phyloP scores from a whole-genome alignment of 2,797 vertebrate genomes.

The Paramormyrops hopkinsi region DNA sequence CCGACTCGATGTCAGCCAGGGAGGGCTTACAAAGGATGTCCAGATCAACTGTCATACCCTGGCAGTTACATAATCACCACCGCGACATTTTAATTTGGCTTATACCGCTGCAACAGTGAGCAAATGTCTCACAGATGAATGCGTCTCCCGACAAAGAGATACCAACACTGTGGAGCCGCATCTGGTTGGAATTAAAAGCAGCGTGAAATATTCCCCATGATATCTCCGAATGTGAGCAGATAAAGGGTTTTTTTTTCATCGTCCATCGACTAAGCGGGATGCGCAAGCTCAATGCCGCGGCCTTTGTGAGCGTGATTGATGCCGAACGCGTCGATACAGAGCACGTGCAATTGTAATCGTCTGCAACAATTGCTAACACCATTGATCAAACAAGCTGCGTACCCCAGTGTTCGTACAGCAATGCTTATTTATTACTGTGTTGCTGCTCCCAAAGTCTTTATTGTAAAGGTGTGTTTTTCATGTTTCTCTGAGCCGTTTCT shows the following conservation, averaged over 20 bases:
- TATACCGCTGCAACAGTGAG: background rate
- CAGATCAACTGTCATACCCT: background rate
- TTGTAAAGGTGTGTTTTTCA: conserved; percentile 4
- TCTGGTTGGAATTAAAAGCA: background rate
- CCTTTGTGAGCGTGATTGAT: background rate
- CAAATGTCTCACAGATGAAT: background rate
- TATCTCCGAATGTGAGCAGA: background rate
- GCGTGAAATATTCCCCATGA: conserved; percentile 2
- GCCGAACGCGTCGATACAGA: background rate
- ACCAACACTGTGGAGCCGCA: background rate
- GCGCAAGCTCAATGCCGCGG: background rate
- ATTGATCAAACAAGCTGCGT: background rate
- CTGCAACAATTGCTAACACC: background rate
- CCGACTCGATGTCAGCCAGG: background rate
- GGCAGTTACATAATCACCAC: background rate
- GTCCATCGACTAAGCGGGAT: background rate
- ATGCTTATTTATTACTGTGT: background rate
- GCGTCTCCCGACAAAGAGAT: background rate
- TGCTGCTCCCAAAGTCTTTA: background rate
- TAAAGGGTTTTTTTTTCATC: conserved; percentile 1
- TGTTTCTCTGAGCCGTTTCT: background rate
- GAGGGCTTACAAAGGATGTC: background rate
- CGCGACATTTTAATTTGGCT: background rate
- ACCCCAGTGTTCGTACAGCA: background rate
- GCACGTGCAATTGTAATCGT: background rate